Evolutionary conservation across 2,797 vertebrate genomes (phyloP).

Genomic region (Centroberyx gerrardi): DNA sequence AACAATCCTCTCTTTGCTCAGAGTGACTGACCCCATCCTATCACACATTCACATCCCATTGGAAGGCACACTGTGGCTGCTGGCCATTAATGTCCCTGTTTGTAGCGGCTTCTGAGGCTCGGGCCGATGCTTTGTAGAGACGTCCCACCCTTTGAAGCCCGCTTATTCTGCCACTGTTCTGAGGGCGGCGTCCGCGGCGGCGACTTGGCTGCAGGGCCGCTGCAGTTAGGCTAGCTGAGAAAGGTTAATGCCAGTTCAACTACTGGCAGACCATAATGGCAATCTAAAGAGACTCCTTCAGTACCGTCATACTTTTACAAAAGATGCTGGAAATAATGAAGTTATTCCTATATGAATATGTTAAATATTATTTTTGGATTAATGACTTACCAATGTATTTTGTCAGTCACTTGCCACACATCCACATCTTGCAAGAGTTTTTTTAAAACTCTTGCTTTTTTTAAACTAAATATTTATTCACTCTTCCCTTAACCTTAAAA

Average conservation of each 20-base stretch:
- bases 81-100: constrained; percentile 55
- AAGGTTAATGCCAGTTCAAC: constrained; percentile 48
- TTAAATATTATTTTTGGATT: background rate
- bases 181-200: constrained; percentile 23
- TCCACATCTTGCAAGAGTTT: too few relatives aligned
- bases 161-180: constrained; percentile 53
- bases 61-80: constrained; percentile 44
- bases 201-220: constrained; percentile 36
- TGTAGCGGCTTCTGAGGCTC: constrained; percentile 68
- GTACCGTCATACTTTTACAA: constrained; percentile 23
- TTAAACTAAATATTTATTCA: too few relatives aligned
- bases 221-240: constrained; percentile 25
- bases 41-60: constrained; percentile 43
- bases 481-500: too few relatives aligned
- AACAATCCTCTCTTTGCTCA: constrained; percentile 25
- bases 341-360: background rate
- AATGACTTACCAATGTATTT: too few relatives aligned
- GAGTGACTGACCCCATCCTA: constrained; percentile 23
- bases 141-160: constrained; percentile 66
- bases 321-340: background rate
- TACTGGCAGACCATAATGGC: background rate
- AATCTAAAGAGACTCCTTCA: constrained; percentile 19
- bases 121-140: constrained; percentile 64
- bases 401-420: too few relatives aligned
- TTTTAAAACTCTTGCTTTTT: too few relatives aligned